phyloP scores from a whole-genome alignment of 2,113 vertebrate species.

The Periophthalmus modestus region DNA sequence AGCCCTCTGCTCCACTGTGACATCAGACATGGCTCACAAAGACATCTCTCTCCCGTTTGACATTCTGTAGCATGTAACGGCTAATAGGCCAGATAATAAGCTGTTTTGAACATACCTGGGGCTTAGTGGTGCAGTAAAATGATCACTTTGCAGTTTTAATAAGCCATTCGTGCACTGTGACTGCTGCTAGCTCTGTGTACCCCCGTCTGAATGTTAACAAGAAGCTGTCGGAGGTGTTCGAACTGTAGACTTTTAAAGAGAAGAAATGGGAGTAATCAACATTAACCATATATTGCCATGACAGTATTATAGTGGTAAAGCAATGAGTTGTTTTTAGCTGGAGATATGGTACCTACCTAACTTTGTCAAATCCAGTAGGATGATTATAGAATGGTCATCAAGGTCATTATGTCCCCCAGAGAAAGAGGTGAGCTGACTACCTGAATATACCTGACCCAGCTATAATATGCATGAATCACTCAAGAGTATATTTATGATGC shows the following conservation, averaged over 20 bases:
- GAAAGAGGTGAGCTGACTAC: no score
- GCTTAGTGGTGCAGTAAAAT: background rate
- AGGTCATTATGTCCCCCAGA: no score
- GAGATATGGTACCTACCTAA: no score
- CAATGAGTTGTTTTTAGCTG: no score
- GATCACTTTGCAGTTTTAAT: constrained; percentile 4
- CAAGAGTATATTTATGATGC: no score
- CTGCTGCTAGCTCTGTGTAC: background rate
- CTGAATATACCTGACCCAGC: no score
- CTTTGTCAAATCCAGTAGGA: no score
- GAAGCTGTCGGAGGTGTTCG: background rate
- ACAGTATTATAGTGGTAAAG: no score
- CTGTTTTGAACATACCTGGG: background rate
- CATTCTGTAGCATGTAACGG: background rate
- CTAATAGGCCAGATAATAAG: background rate
- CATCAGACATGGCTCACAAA: background rate
- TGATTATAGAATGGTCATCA: no score
- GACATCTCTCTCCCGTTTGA: background rate
- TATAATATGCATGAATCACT: no score
- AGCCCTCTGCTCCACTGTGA: background rate
- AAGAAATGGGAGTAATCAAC: background rate
- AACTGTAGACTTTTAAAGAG: background rate
- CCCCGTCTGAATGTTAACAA: background rate
- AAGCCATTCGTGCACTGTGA: background rate
- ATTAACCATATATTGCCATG: no score